A percentile compares a stretch with the other conserved stretches of the same genome.
phyloP scores from a whole-genome alignment of 2,113 vertebrate species.

The Macquaria australasica region DNA sequence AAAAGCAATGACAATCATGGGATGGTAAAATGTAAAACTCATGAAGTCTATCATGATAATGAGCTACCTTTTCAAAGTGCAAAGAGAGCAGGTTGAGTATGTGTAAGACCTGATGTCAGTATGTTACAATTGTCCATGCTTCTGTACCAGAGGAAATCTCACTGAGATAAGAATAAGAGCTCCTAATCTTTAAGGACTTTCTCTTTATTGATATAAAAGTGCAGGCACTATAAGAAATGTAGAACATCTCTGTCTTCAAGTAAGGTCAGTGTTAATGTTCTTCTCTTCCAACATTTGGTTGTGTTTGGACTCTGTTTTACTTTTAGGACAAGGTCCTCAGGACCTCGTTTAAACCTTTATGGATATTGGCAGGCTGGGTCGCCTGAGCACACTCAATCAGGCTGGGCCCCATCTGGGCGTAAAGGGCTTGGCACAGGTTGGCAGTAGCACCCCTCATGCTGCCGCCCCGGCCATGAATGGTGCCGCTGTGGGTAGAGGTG shows the following conservation, averaged over 20 bases:
- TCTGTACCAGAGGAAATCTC: conserved; percentile 71
- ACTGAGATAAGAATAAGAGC: conserved; percentile 68
- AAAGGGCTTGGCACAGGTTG: conserved; percentile 88
- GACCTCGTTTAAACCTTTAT: conserved; percentile 87
- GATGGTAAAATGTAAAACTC: conserved; percentile 49
- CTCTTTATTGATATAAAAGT: conserved; percentile 76
- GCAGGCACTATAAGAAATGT: conserved; percentile 84
- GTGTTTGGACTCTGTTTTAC: conserved; percentile 34
- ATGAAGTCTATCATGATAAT: conserved; percentile 59
- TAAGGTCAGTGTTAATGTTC: conserved; percentile 73
- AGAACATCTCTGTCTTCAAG: conserved; percentile 78
- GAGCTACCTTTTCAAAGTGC: conserved; percentile 84
- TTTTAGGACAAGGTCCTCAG: conserved; percentile 78
- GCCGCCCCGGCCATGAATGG: conserved; percentile 85
- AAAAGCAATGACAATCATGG: conserved; percentile 56
- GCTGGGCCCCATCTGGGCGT: conserved; percentile 88
- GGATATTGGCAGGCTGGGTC: conserved; percentile 85
- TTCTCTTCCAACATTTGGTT: conserved; percentile 45
- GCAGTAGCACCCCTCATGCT: conserved; percentile 87
- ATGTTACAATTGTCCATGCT: conserved; percentile 51
- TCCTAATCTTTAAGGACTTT: conserved; percentile 63
- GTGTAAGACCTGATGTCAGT: conserved; percentile 76
- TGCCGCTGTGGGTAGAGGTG: conserved; percentile 86
- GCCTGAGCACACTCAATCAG: conserved; percentile 84
- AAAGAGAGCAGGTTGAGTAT: conserved; percentile 77